Conservation (phyloP, 2,113 vertebrate species). For the Rhinopomastus cyanomelas region DNA sequence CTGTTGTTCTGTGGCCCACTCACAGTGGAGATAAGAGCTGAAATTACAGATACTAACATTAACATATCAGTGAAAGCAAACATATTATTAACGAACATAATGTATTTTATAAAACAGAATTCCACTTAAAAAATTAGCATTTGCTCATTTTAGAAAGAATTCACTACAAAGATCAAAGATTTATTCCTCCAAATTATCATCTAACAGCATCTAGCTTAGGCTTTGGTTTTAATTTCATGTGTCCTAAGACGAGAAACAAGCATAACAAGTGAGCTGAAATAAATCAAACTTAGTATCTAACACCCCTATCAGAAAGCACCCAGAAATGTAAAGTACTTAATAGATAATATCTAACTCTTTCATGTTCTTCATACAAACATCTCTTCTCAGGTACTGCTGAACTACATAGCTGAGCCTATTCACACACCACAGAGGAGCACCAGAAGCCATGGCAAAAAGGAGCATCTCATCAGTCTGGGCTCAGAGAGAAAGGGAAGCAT, state of each 20-base stretch:
- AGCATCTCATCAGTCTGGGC: rapidly evolving
- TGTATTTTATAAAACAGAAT: neutral
- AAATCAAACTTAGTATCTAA: neutral
- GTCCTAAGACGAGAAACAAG: neutral
- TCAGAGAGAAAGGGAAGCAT: neutral
- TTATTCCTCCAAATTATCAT: neutral
- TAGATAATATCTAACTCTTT: rapidly evolving
- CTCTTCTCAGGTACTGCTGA: neutral
- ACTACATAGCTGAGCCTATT: neutral
- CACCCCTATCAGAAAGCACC: neutral
- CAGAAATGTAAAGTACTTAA: neutral
- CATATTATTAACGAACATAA: neutral
- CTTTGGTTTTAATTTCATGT: rapidly evolving
- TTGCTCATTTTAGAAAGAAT: neutral
- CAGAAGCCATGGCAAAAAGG: neutral
- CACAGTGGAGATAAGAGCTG: conserved; percentile 98
- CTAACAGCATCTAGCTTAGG: neutral
- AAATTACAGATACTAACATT: conserved; percentile 48
- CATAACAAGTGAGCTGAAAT: neutral
- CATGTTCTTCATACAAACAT: rapidly evolving
- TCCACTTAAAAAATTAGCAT: neutral
- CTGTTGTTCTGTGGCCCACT: conserved; percentile 97
- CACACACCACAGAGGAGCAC: neutral
- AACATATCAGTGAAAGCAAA: conserved; percentile 25
- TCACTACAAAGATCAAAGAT: neutral